phyloP scores from a whole-genome alignment of 2,888 invertebrate genomes.

The Steromphala cineraria region DNA sequence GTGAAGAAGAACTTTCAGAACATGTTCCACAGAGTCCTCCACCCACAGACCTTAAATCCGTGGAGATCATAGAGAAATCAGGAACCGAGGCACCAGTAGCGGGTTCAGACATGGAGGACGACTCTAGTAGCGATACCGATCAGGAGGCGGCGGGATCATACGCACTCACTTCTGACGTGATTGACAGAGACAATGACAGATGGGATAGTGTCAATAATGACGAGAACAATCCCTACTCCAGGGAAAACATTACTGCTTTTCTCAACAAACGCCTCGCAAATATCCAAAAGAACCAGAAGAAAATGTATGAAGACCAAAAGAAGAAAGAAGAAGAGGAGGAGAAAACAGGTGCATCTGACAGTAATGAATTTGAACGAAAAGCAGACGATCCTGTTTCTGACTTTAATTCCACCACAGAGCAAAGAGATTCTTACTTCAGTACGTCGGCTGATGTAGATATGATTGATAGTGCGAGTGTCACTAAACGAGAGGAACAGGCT shows the following conservation, averaged over 20 bases:
- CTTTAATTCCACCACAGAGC: not conserved
- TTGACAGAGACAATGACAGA: not conserved
- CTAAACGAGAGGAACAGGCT: not conserved
- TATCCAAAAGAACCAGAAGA: conserved; percentile 5
- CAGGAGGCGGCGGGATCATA: not conserved
- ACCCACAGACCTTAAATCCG: not conserved
- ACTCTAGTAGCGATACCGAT: too few species aligned
- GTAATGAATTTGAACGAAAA: not conserved
- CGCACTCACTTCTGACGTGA: not conserved
- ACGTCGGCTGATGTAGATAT: not conserved
- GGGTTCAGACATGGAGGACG: not conserved
- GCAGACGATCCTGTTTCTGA: not conserved
- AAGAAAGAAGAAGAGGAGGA: not conserved
- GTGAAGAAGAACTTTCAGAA: not conserved
- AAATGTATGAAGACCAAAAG: not conserved
- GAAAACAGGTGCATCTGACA: not conserved
- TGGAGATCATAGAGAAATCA: not conserved
- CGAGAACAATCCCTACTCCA: not conserved
- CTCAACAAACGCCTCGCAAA: conserved; percentile 2
- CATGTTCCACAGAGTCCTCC: not conserved
- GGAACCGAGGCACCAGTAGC: not conserved
- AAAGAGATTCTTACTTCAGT: conserved; percentile 8
- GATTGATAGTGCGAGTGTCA: conserved; percentile 18
- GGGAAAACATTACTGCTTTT: conserved; percentile 13
- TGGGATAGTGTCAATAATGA: not conserved